phyloP scores from a whole-genome alignment of 2,888 invertebrate genomes.

The Dynastes hyllus region DNA sequence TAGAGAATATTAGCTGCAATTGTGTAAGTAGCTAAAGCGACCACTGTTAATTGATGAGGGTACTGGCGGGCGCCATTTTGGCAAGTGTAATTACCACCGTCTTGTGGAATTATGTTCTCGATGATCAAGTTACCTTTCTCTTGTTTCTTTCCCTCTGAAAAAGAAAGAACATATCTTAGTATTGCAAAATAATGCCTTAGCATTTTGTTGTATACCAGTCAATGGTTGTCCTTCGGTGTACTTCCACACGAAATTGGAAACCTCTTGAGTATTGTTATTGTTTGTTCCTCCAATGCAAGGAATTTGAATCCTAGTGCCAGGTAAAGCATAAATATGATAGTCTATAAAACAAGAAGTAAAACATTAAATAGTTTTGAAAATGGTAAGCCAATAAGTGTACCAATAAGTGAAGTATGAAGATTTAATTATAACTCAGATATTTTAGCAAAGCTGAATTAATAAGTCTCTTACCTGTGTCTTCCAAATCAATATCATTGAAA shows the following conservation, averaged over 20 bases:
- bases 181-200: too few species aligned
- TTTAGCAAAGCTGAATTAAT: too few species aligned
- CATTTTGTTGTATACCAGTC: conserved; percentile 55
- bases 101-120: conserved; percentile 64
- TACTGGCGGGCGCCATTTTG: conserved; percentile 56
- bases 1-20: conserved; percentile 65
- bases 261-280: conserved; percentile 50
- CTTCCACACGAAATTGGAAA: conserved; percentile 57
- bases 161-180: conserved; percentile 1
- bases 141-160: conserved; percentile 58
- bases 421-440: background rate
- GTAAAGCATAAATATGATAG: conserved; percentile 58
- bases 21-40: conserved; percentile 66
- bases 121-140: conserved; percentile 63
- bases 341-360: conserved; percentile 50
- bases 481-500: conserved; percentile 55
- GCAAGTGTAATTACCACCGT: conserved; percentile 69
- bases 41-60: conserved; percentile 65
- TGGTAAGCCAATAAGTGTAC: too few species aligned
- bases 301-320: conserved; percentile 59
- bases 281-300: conserved; percentile 57
- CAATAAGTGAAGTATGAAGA: background rate
- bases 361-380: background rate
- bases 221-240: conserved; percentile 57
- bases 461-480: conserved; percentile 55